phyloP scores from a whole-genome alignment of 2,113 vertebrate genomes.

The Aleadryas rufinucha region DNA sequence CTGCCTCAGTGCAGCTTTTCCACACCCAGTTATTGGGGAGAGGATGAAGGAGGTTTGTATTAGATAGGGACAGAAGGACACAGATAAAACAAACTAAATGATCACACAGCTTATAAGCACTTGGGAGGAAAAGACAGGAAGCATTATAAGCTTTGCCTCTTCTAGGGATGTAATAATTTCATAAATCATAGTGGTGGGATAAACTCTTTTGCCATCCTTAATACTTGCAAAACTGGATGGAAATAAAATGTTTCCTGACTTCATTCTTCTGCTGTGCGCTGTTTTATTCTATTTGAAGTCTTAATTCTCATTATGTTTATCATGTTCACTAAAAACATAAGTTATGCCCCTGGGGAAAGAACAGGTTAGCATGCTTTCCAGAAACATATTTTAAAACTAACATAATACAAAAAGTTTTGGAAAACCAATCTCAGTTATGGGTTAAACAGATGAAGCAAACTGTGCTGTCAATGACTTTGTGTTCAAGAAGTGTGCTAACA shows the following conservation, averaged over 20 bases:
- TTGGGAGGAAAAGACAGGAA: neutral
- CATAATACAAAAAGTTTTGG: neutral
- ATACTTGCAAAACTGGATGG: slow-evolving; percentile 30
- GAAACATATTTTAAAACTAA: neutral
- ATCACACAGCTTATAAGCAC: neutral
- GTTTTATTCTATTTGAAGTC: slow-evolving; percentile 28
- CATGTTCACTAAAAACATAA: slow-evolving; percentile 1
- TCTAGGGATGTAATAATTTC: neutral
- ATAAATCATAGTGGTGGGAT: neutral
- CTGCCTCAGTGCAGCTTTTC: neutral
- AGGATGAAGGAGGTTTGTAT: neutral
- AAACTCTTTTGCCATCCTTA: slow-evolving; percentile 22
- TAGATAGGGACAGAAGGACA: neutral
- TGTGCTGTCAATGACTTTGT: neutral
- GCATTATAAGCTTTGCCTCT: neutral
- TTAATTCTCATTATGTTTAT: neutral
- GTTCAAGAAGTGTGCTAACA: neutral
- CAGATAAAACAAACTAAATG: neutral
- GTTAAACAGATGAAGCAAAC: neutral
- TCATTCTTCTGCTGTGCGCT: slow-evolving; percentile 37
- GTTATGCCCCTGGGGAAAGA: neutral
- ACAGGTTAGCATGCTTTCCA: neutral
- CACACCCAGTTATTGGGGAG: neutral
- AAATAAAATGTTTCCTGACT: slow-evolving; percentile 52
- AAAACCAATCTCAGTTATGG: neutral